Conservation (phyloP, 2,888 invertebrate genomes). For the Tortricodes alternella region DNA sequence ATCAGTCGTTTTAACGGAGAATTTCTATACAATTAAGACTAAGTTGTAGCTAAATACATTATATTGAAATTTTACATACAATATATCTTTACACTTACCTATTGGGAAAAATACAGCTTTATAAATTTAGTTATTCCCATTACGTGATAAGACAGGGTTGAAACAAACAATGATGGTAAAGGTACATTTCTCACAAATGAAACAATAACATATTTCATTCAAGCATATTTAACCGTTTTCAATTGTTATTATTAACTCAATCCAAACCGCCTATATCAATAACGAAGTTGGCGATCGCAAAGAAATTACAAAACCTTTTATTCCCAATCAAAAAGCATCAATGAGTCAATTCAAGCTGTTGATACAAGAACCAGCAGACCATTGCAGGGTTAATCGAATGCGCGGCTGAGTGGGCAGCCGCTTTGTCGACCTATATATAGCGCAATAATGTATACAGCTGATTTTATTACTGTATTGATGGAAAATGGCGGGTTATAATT, state of each 20-base stretch:
- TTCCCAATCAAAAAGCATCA: constrained; percentile 9
- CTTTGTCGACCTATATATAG: constrained; percentile 23
- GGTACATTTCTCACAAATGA: neutral
- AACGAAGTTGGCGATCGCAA: no score
- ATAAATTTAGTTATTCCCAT: no score
- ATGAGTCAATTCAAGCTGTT: constrained; percentile 13
- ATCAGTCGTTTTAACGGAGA: no score
- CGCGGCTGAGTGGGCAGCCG: constrained; percentile 38
- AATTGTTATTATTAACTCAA: neutral
- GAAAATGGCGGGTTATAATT: no score
- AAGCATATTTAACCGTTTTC: neutral
- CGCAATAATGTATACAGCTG: neutral
- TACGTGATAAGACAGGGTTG: neutral
- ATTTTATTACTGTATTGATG: no score
- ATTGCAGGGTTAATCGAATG: constrained; percentile 42
- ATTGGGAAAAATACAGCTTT: no score
- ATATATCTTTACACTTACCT: no score
- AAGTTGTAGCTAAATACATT: no score
- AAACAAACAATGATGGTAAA: neutral
- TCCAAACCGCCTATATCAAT: no score
- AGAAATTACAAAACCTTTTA: constrained; percentile 7
- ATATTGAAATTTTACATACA: no score
- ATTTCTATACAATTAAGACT: no score
- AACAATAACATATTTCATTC: neutral
- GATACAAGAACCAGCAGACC: constrained; percentile 20